Conservation (phyloP, 2,113 vertebrate genomes). For the Oriolus oriolus region DNA sequence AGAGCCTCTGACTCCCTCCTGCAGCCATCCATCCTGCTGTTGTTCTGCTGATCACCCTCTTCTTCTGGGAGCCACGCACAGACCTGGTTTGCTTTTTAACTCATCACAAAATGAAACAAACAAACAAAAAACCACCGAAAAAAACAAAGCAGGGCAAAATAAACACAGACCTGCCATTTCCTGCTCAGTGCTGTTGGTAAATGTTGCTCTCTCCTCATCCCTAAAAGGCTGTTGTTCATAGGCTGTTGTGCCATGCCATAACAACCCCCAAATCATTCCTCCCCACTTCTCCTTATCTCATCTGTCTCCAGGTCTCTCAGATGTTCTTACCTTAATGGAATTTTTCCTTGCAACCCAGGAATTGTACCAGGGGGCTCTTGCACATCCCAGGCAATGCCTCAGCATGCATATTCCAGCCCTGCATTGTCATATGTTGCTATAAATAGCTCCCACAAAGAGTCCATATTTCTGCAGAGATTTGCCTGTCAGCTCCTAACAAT, state of each 20-base stretch:
- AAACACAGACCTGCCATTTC: neutral
- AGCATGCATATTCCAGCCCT: slow-evolving; percentile 41
- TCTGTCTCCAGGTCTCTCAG: slow-evolving; percentile 2
- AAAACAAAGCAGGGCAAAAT: neutral
- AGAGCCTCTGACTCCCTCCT: neutral
- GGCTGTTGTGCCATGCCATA: neutral
- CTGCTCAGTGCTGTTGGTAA: neutral
- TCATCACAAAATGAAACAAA: neutral
- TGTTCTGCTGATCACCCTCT: neutral
- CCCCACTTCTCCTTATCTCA: neutral
- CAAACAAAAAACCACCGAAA: neutral
- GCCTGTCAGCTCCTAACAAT: slow-evolving; percentile 54
- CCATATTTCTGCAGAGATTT: slow-evolving; percentile 61
- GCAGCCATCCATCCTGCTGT: neutral
- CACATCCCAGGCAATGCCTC: neutral
- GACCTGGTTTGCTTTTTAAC: neutral
- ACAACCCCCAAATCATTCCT: neutral
- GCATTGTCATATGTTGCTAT: slow-evolving; percentile 57
- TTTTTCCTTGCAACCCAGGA: slow-evolving; percentile 9
- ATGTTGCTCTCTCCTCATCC: neutral
- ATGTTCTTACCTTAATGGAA: slow-evolving; percentile 44
- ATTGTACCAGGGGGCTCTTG: neutral
- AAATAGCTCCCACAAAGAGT: slow-evolving; percentile 48
- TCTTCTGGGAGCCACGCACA: neutral
- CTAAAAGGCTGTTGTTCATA: neutral